phyloP scores from a whole-genome alignment of 2,797 vertebrate genomes.

The Sebastes vulpes region DNA sequence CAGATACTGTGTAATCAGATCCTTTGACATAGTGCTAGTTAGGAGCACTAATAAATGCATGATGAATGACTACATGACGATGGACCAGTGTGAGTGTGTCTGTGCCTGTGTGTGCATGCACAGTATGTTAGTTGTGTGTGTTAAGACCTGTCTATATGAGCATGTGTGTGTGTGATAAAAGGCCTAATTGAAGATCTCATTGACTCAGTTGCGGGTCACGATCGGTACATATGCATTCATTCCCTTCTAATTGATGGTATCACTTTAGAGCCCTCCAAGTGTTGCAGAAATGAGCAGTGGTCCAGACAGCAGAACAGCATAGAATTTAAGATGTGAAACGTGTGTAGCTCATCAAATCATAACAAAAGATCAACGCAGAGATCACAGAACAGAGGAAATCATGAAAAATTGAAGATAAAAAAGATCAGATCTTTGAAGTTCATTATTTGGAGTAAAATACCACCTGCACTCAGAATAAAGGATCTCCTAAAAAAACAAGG shows the following conservation, averaged over 20 bases:
- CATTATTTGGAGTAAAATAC: not conserved
- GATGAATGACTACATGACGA: not conserved
- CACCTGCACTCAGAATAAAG: not conserved
- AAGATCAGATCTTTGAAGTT: slow-evolving; percentile 4
- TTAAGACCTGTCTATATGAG: not conserved
- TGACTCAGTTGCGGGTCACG: slow-evolving; percentile 55
- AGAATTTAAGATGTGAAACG: not conserved
- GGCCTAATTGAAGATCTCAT: slow-evolving; percentile 61
- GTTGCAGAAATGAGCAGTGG: not conserved
- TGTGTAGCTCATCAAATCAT: not conserved
- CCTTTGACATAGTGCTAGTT: slow-evolving; percentile 32
- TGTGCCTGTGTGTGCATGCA: not conserved
- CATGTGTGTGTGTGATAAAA: slow-evolving; percentile 42
- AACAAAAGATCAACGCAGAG: not conserved
- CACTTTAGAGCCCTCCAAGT: slow-evolving; percentile 12
- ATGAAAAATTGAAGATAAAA: not conserved
- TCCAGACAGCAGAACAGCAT: not conserved
- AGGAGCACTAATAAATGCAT: slow-evolving; percentile 24
- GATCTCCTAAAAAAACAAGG: not conserved
- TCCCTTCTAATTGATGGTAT: slow-evolving; percentile 53
- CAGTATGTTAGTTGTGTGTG: slow-evolving; percentile 1
- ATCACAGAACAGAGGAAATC: not conserved
- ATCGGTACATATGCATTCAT: slow-evolving; percentile 57
- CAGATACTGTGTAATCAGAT: slow-evolving; percentile 35
- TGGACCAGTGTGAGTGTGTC: not conserved